Conservation (phyloP, 2,888 invertebrate species). For the Ypsolopha sequella region DNA sequence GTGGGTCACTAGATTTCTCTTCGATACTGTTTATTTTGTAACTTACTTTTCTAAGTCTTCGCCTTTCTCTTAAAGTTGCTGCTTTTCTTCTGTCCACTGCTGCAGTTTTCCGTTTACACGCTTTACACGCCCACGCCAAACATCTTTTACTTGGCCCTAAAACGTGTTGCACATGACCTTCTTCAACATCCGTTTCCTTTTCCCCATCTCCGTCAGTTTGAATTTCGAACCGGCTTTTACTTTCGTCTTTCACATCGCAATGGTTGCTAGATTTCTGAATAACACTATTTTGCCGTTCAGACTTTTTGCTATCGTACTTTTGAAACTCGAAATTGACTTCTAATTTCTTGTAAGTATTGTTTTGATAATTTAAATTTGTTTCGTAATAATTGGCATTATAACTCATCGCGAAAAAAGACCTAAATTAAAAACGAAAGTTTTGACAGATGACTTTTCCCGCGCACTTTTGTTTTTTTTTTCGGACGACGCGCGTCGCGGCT, state of each 20-base stretch:
- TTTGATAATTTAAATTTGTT: neutral
- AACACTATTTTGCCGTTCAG: neutral
- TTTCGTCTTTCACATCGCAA: constrained; percentile 43
- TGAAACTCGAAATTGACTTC: constrained; percentile 25
- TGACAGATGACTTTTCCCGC: constrained; percentile 23
- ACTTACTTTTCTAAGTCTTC: constrained; percentile 91
- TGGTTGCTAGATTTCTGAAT: neutral
- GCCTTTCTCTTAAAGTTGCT: constrained; percentile 93
- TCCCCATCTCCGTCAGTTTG: constrained; percentile 20
- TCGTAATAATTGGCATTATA: constrained; percentile 37
- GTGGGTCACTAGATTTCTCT: too few relatives aligned
- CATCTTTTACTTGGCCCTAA: constrained; percentile 79
- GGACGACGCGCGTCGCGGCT: constrained; percentile 47
- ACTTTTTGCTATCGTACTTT: too few relatives aligned
- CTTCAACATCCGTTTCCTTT: constrained; percentile 23
- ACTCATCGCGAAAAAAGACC: constrained; percentile 26
- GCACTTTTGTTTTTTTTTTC: constrained; percentile 35
- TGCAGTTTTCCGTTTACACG: constrained; percentile 96
- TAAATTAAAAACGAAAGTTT: constrained; percentile 10
- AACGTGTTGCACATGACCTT: constrained; percentile 56
- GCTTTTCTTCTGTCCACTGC: constrained; percentile 97
- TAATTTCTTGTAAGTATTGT: constrained; percentile 25
- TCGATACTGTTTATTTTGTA: constrained; percentile 5
- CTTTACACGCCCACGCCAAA: constrained; percentile 97
- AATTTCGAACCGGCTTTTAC: constrained; percentile 19